A percentile compares a stretch with the other conserved stretches of the same genome.
These are phyloP conservation scores for Arbacia lixula DNA, from an alignment of 53 echinoderm and acorn worm genomes.

Conservation along the genomic window DNA sequence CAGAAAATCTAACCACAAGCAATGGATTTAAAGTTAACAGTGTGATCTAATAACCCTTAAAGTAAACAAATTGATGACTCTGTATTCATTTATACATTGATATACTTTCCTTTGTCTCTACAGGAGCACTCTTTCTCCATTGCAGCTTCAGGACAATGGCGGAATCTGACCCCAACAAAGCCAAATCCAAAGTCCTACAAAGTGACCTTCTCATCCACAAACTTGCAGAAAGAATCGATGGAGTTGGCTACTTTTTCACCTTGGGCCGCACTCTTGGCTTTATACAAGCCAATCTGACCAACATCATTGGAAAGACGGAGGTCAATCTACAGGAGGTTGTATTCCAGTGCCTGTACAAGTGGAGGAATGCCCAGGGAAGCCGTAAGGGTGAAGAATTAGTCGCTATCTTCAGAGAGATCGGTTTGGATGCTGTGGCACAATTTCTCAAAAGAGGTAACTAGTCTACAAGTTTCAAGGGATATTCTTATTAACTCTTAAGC, in stretches of 20 bases:
- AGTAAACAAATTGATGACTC: too few species aligned
- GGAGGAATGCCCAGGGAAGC: constrained; percentile 8
- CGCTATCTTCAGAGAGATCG: neutral
- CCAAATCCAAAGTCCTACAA: neutral
- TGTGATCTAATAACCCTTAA: too few species aligned
- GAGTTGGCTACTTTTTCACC: neutral
- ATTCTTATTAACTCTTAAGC: too few species aligned
- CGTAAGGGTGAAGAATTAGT: neutral
- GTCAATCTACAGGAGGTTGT: neutral
- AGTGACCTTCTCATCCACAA: neutral
- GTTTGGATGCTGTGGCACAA: neutral
- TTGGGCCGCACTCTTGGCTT: constrained; percentile 1
- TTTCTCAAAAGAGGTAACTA: neutral
- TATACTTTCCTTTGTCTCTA: too few species aligned
- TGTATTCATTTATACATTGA: too few species aligned
- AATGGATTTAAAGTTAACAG: too few species aligned
- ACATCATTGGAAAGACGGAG: constrained; percentile 16
- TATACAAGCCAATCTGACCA: neutral
- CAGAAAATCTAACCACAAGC: too few species aligned
- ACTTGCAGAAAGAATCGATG: neutral
- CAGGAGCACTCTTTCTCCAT: too few species aligned
- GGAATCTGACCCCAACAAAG: too few species aligned
- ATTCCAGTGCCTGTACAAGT: constrained; percentile 14
- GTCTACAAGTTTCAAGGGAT: too few species aligned
- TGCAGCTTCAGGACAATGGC: too few species aligned